These are phyloP conservation scores for Invenusta paracnida DNA, from an alignment of 2,888 invertebrate genomes.

Conservation along the genomic window DNA sequence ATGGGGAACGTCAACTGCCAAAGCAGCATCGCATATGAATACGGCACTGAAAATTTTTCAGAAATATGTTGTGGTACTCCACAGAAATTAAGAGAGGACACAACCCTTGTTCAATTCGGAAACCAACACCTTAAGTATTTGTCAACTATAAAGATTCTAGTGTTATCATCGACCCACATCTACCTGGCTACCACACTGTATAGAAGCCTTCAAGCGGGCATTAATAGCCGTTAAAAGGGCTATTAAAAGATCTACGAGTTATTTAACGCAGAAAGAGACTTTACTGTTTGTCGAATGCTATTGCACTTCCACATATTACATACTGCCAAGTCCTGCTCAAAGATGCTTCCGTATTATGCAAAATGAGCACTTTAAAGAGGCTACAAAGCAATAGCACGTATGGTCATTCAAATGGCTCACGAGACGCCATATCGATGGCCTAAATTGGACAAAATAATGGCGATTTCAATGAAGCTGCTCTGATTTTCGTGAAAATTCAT, in stretches of 20 bases:
- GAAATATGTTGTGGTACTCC: not conserved
- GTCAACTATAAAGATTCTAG: not conserved
- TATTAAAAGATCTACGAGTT: not conserved
- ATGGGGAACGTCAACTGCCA: conserved; percentile 2
- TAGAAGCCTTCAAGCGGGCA: not conserved
- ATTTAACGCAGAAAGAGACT: not conserved
- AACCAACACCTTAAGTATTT: not conserved
- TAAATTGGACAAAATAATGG: not conserved
- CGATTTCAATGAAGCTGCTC: too few relatives aligned
- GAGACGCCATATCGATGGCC: not conserved
- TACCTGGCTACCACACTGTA: not conserved
- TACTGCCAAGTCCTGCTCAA: not conserved
- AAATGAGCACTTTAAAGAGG: not conserved
- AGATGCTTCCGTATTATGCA: not conserved
- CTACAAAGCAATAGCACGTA: not conserved
- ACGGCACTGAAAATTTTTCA: not conserved
- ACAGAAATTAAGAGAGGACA: not conserved
- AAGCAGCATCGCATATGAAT: conserved; percentile 18
- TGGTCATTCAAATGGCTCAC: not conserved
- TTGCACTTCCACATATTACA: not conserved
- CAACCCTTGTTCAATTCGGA: not conserved
- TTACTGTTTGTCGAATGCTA: not conserved
- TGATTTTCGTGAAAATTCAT: too few relatives aligned
- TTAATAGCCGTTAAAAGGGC: not conserved
- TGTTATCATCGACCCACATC: not conserved